Evolutionary conservation across 1,140 invertebrate genomes (phyloP).

Genomic region (Oryctes rhinoceros): DNA sequence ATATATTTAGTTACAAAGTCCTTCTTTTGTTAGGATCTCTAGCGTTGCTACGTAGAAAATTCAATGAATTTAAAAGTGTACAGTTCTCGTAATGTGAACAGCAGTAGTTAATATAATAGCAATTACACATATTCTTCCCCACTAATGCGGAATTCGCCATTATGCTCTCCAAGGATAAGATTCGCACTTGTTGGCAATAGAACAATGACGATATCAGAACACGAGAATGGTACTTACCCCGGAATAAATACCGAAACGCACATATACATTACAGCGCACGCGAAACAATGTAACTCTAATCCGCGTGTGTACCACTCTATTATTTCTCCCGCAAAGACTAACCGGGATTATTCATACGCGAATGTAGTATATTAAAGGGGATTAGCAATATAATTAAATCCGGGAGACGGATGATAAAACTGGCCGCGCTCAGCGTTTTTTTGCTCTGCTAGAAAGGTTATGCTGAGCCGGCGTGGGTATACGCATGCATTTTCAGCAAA

Average conservation of each 20-base stretch:
- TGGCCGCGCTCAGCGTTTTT: conserved; percentile 20
- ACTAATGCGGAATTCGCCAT: background rate
- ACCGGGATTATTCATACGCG: conserved; percentile 47
- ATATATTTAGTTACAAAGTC: too few relatives aligned
- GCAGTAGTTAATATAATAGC: too few relatives aligned
- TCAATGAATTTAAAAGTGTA: too few relatives aligned
- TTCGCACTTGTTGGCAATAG: background rate
- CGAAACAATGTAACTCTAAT: background rate
- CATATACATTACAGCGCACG: background rate
- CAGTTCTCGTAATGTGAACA: too few relatives aligned
- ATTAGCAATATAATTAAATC: conserved; percentile 53
- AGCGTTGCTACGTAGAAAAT: too few relatives aligned
- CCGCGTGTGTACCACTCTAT: conserved; percentile 2
- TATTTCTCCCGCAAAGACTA: background rate
- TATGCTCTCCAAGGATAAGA: background rate
- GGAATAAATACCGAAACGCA: background rate
- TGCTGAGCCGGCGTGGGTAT: conserved; percentile 10
- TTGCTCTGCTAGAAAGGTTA: conserved; percentile 9
- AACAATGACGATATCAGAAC: background rate
- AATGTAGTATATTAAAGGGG: conserved; percentile 49
- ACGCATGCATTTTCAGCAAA: conserved; percentile 24
- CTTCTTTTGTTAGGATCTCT: too few relatives aligned
- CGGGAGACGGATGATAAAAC: conserved; percentile 44
- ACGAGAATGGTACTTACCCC: background rate
- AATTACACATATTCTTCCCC: too few relatives aligned